These are phyloP conservation scores for Ectemnius cavifrons DNA, from an alignment of 2,888 invertebrate species.

Conservation along the genomic window DNA sequence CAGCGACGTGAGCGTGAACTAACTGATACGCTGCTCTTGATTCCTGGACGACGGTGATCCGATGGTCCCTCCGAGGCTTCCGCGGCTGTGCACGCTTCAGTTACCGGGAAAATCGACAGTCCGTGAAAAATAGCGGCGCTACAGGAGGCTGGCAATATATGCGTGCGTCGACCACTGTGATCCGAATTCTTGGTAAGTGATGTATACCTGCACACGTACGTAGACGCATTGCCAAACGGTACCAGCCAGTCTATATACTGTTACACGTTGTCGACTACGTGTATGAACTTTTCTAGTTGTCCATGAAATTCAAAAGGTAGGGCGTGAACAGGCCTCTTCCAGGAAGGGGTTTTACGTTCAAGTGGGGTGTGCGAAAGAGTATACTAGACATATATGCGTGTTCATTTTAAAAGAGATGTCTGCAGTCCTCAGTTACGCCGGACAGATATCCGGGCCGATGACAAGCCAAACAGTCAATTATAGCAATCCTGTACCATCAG, in stretches of 20 bases:
- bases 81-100: conserved; percentile 72
- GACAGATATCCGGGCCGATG: conserved; percentile 56
- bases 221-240: conserved; percentile 47
- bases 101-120: conserved; percentile 75
- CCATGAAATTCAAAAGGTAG: not conserved
- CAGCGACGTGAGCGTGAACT: conserved; percentile 73
- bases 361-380: not conserved
- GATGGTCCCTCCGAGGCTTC: conserved; percentile 56
- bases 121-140: conserved; percentile 75
- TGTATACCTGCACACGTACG: conserved; percentile 32
- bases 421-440: conserved; percentile 56
- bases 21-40: conserved; percentile 70
- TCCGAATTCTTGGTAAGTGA: conserved; percentile 57
- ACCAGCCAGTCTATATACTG: conserved; percentile 14
- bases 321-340: not conserved
- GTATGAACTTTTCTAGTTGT: not conserved
- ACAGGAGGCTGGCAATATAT: conserved; percentile 66
- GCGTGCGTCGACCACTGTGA: conserved; percentile 70
- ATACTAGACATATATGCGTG: too few relatives aligned
- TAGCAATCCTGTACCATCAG: too few relatives aligned
- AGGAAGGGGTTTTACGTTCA: not conserved
- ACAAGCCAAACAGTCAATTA: conserved; percentile 13
- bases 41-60: conserved; percentile 62
- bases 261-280: not conserved
- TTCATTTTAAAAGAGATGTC: too few relatives aligned